Conservation (phyloP, 2,888 invertebrate genomes). For the Pycnomerus fuliginosus region DNA sequence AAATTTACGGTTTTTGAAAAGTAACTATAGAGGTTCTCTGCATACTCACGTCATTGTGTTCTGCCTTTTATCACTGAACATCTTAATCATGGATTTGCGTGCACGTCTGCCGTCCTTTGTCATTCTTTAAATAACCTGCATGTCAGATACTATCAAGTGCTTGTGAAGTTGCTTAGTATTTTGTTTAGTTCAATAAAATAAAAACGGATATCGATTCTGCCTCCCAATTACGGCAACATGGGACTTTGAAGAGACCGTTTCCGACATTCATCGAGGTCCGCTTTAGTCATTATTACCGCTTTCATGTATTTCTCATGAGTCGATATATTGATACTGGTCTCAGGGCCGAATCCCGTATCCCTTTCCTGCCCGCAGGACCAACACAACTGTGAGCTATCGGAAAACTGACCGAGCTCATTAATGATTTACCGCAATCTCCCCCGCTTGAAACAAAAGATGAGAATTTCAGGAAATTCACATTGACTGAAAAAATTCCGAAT, state of each 20-base stretch:
- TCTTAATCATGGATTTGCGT: neutral
- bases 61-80: no score
- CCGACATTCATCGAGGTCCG: constrained; percentile 6
- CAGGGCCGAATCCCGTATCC: constrained; percentile 22
- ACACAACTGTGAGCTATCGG: constrained; percentile 20
- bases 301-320: constrained; percentile 31
- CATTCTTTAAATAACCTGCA: neutral
- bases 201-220: neutral
- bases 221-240: constrained; percentile 15
- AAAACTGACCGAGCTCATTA: constrained; percentile 28
- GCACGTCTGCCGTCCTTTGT: neutral
- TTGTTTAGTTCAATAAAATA: neutral
- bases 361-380: constrained; percentile 22
- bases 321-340: constrained; percentile 29
- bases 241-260: constrained; percentile 11
- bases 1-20: no score
- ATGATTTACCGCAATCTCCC: constrained; percentile 28
- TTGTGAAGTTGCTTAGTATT: neutral
- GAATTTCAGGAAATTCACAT: no score
- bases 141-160: neutral
- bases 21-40: no score
- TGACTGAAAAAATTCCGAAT: no score
- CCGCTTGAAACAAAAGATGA: constrained; percentile 16
- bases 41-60: no score
- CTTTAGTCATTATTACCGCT: constrained; percentile 26